These are phyloP conservation scores for Grammomys dolichurus DNA, from an alignment of 2,113 vertebrate genomes.

Conservation along the genomic window DNA sequence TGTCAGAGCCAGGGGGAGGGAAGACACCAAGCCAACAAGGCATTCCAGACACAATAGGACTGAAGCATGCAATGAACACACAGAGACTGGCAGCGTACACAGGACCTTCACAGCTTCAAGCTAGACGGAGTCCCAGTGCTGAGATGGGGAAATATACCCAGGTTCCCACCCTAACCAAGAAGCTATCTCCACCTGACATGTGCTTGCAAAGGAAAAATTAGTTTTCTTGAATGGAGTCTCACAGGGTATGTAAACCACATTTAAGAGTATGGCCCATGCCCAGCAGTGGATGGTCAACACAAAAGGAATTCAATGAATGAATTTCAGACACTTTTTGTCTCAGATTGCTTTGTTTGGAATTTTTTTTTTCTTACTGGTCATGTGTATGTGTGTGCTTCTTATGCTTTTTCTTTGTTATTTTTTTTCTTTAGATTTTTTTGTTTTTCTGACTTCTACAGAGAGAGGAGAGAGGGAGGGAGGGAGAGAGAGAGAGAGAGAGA, in stretches of 20 bases:
- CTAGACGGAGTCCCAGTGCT: neutral
- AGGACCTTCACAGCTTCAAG: neutral
- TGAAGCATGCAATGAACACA: neutral
- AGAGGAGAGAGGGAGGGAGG: too few relatives aligned
- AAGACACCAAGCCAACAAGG: neutral
- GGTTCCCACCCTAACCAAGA: neutral
- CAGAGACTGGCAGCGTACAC: neutral
- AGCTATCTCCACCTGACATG: neutral
- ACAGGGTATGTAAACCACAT: neutral
- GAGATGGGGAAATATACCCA: neutral
- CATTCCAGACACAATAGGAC: neutral
- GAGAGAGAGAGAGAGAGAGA: too few relatives aligned
- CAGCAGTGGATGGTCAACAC: neutral
- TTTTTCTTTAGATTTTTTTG: neutral
- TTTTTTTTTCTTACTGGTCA: neutral
- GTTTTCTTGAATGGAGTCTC: neutral
- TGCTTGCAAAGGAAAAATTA: neutral
- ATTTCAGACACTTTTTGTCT: neutral
- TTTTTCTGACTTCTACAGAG: neutral
- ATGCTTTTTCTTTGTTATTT: neutral
- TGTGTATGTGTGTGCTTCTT: neutral
- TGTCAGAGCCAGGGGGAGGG: neutral
- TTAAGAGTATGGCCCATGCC: neutral
- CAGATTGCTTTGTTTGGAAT: neutral
- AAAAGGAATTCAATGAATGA: neutral